Base-by-base conservation (phyloP, 2,888 invertebrate genomes). In the Willowsia nigromaculata region DNA sequence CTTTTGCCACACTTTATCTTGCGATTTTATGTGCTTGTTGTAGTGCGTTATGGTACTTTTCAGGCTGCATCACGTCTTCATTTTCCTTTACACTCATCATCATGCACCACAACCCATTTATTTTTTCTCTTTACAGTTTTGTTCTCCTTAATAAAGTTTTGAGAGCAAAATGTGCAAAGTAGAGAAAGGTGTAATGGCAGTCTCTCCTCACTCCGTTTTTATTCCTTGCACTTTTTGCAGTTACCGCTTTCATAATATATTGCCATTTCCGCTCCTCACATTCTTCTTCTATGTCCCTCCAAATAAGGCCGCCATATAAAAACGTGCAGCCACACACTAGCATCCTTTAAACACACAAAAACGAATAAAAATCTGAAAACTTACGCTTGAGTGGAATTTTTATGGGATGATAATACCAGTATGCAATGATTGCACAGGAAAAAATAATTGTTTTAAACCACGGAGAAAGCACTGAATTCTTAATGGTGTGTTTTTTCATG, bases 161-260 rank as follows among this genome's bases (percentile, higher is more conserved):
- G 65, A 62, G 62, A n/a, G 76, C 47, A 74, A 62, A 56, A 74
- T 74, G 74, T 62, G 74, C 18, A 59, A 59, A 76, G 50, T 76
- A 78, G 30, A 22, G 30, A 78, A 85, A 85, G 76, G 76, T 85
- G 76, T 30, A 53, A 78, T 53, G 37, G 65, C 76, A 62, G 47
- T 85, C 27, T 50, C 18, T 27, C 25, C 43, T 25, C 25, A 25
- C 22, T 50, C 33, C 43, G 33, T 56, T 40, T 74, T 84, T 59
- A 74, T 74, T 85, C 56, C 37, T 30, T 74, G 56, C 74, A 74
- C 71, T 74, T 85, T 40, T 53, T 85, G 84, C 84, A 74, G 74
- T 74, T 85, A 74, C 83, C 71, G 43, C 59, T 74, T 85, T 71
- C 84, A 78, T 62, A 85, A 85, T 76, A 33, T 76, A 62, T 62